These are phyloP conservation scores for Portevinia maculata DNA, from an alignment of 2,888 invertebrate species.

Conservation along the genomic window DNA sequence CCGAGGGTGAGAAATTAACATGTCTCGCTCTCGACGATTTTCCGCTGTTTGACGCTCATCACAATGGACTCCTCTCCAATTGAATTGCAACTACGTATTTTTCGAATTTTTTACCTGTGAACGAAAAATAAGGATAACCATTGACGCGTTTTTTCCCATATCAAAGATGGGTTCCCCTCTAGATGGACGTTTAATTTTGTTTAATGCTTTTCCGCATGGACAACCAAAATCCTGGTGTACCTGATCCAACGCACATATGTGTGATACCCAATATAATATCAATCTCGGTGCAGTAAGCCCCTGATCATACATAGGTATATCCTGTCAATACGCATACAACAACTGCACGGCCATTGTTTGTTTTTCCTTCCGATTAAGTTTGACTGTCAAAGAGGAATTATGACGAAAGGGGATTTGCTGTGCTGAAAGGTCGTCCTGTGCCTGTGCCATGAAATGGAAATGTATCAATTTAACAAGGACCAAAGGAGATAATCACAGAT, in stretches of 20 bases:
- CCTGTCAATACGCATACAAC: constrained; percentile 45
- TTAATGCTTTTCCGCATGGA: constrained; percentile 67
- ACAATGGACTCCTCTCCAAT: constrained; percentile 38
- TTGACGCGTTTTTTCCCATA: constrained; percentile 32
- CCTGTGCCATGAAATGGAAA: constrained; percentile 48
- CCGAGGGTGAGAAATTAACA: constrained; percentile 69
- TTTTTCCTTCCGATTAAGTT: constrained; percentile 48
- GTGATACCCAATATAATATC: constrained; percentile 50
- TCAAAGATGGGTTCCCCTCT: not conserved
- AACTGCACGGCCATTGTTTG: constrained; percentile 32
- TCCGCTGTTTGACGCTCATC: constrained; percentile 70
- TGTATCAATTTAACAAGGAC: constrained; percentile 74
- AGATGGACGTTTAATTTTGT: constrained; percentile 11
- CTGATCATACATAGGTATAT: not conserved
- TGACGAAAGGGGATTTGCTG: constrained; percentile 47
- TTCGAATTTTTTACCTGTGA: constrained; percentile 33
- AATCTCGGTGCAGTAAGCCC: constrained; percentile 23
- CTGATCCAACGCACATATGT: constrained; percentile 64
- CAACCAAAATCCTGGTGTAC: constrained; percentile 74
- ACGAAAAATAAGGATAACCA: constrained; percentile 24
- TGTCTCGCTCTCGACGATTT: constrained; percentile 57
- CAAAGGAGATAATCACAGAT: constrained; percentile 71
- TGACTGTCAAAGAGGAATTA: constrained; percentile 58
- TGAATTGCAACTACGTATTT: constrained; percentile 46
- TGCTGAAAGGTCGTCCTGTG: constrained; percentile 37